Conservation (phyloP, 1,140 invertebrate genomes). For the Drosophila kepulauana region DNA sequence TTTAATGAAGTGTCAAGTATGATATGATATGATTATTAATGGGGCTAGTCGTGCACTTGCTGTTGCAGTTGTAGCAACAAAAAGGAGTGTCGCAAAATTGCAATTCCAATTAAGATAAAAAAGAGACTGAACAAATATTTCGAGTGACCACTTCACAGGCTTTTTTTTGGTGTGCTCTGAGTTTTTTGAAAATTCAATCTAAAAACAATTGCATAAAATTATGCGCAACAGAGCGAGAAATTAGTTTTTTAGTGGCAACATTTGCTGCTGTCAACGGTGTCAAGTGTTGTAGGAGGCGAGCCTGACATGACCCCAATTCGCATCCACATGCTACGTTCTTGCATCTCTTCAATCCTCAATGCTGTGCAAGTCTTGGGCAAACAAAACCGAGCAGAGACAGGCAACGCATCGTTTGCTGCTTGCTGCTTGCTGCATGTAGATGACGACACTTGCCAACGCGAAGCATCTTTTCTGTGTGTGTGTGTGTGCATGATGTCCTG, state of each 20-base stretch:
- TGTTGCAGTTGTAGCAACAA: not conserved
- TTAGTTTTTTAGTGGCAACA: slow-evolving; percentile 73
- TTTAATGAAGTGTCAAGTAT: slow-evolving; percentile 23
- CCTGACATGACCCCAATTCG: slow-evolving; percentile 2
- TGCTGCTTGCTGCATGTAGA: slow-evolving; percentile 43
- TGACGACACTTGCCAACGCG: slow-evolving; percentile 20
- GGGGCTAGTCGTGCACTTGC: not conserved
- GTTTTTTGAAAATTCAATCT: slow-evolving; percentile 57
- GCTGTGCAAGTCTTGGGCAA: not conserved
- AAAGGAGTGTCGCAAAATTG: slow-evolving; percentile 1
- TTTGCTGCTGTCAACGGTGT: slow-evolving; percentile 43
- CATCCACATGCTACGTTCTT: not conserved
- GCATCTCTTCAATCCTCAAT: not conserved
- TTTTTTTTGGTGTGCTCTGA: not conserved
- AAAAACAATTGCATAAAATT: slow-evolving; percentile 80
- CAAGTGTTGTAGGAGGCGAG: slow-evolving; percentile 30
- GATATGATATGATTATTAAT: slow-evolving; percentile 29
- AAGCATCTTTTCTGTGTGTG: slow-evolving; percentile 3
- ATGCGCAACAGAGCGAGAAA: slow-evolving; percentile 74
- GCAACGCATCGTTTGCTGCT: slow-evolving; percentile 21
- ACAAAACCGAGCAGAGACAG: slow-evolving; percentile 14
- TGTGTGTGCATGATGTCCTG: slow-evolving; percentile 21
- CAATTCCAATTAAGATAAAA: slow-evolving; percentile 26
- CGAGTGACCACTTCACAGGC: slow-evolving; percentile 7
- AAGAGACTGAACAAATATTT: not conserved